Evolutionary conservation across 2,113 vertebrate species (phyloP).

Genomic region (Orcinus orca): DNA sequence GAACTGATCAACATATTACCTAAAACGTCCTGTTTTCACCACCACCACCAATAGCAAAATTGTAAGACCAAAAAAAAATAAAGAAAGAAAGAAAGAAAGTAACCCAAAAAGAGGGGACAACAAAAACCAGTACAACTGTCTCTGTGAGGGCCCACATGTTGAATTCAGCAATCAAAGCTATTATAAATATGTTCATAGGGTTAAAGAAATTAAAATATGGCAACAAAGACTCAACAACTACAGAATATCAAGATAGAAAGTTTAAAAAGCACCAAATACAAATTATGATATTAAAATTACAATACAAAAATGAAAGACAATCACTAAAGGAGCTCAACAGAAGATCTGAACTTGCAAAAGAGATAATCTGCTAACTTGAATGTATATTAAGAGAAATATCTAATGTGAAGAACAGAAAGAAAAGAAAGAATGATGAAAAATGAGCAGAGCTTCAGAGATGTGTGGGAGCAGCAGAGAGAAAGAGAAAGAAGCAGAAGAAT

Average conservation of each 20-base stretch:
- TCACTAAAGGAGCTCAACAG: neutral
- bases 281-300: neutral
- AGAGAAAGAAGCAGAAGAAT: neutral
- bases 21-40: neutral
- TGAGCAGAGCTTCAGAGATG: neutral
- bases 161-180: neutral
- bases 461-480: neutral
- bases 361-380: neutral
- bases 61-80: neutral
- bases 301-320: neutral
- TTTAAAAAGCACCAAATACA: neutral
- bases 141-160: neutral
- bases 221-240: neutral
- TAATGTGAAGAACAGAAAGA: neutral
- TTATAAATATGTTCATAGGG: neutral
- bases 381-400: neutral
- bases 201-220: neutral
- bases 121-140: neutral
- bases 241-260: neutral
- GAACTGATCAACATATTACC: neutral
- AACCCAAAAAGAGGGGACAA: neutral
- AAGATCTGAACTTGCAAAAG: neutral
- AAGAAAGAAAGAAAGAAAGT: neutral
- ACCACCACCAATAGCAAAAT: neutral
- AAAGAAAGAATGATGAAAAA: neutral